Percentiles rank a stretch among this genome's conserved stretches.
Conservation (phyloP, 2,888 invertebrate genomes). For the Eristalis tenax region DNA sequence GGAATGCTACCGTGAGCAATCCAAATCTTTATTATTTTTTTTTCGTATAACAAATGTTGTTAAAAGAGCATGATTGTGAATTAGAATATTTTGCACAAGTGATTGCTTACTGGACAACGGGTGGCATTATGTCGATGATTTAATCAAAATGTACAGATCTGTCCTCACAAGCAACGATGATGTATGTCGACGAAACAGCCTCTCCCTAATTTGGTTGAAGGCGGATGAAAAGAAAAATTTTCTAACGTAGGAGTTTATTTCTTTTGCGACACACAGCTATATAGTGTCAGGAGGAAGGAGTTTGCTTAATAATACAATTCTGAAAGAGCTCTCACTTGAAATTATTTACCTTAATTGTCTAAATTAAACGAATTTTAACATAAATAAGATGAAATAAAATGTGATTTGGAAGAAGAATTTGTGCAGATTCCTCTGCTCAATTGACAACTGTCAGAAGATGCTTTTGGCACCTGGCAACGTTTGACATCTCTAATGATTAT, state of each 20-base stretch:
- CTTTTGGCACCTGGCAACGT: conserved; percentile 33
- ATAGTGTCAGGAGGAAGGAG: neutral
- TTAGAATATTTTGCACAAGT: conserved; percentile 47
- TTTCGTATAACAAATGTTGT: neutral
- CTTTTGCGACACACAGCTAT: neutral
- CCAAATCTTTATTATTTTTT: conserved; percentile 31
- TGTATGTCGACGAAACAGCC: conserved; percentile 55
- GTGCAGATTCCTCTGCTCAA: conserved; percentile 28
- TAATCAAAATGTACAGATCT: conserved; percentile 27
- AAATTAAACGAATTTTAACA: conserved; percentile 47
- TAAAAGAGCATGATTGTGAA: conserved; percentile 51
- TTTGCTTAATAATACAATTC: neutral
- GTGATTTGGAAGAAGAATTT: conserved; percentile 5
- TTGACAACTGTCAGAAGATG: conserved; percentile 39
- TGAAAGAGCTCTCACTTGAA: neutral
- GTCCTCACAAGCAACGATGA: conserved; percentile 51
- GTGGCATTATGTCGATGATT: conserved; percentile 52
- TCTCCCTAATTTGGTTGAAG: conserved; percentile 67
- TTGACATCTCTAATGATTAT: neutral
- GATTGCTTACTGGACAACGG: conserved; percentile 66
- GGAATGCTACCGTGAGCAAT: conserved; percentile 39
- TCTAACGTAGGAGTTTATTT: conserved; percentile 42
- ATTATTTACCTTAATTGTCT: conserved; percentile 52
- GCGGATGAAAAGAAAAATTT: conserved; percentile 38
- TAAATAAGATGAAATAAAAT: conserved; percentile 26